Evolutionary conservation across 2,888 invertebrate genomes (phyloP), one percentile per base, ranked within the genome.

Genomic region (Toxonevra muliebris): DNA sequence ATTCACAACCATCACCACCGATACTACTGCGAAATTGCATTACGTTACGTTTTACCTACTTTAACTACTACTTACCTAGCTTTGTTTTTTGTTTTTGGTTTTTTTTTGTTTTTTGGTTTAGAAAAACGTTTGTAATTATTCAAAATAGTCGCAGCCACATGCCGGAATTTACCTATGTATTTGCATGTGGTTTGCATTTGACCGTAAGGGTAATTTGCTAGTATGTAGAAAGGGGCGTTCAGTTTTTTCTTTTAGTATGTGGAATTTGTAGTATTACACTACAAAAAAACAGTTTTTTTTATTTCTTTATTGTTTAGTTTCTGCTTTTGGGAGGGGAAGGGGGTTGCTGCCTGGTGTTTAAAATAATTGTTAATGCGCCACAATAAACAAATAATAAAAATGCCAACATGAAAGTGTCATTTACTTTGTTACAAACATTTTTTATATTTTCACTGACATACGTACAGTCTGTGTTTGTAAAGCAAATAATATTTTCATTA

Each of bases 331-430:
- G 64, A 48, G 48, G 58, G 43, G 57, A 58, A 13, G 59, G 58
- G 30, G 58, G 55, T 57, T 42, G 65, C 7, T 30, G 30, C 30
- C 30, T 30, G 7, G 65, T 65, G 58, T 58, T 65, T 65, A 65
- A 67, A 66, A 66, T 65, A 65, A 69, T 70, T 65, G 70, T 61
- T 66, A 69, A 72, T 67, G 70, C 66, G 67, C 66, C 55, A 58
- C 69, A 70, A 70, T 72, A 67, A 70, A 70, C 72, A 66, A 72
- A 69, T 70, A 69, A 68, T 72, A 67, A 69, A 71, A 69, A 64
- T 62, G 61, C 61, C 64, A 58, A 65, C 64, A 65, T 65, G 57
- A 50, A 58, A 65, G 48, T 50, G 58, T 43, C 58, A 65, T 17
- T 5, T 52, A 42, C 2, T n/a, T 15, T 40, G 9, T 7, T 40